Percentiles rank a stretch among this genome's conserved stretches.
phyloP scores from a whole-genome alignment of 2,888 invertebrate genomes.

The Unio delphinus region DNA sequence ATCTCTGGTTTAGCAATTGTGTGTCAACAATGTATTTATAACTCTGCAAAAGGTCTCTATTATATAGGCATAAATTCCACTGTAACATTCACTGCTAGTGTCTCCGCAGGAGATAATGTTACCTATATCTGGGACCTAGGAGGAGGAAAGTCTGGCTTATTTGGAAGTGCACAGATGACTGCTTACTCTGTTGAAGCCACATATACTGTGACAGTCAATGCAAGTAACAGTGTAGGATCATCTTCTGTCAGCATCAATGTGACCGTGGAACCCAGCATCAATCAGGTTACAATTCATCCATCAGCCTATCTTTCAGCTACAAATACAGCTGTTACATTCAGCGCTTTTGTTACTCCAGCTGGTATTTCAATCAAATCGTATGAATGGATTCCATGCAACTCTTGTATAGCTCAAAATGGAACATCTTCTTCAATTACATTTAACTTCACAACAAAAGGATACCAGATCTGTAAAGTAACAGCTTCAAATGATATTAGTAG shows the following conservation, averaged over 20 bases:
- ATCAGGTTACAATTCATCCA: background rate
- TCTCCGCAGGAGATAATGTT: conserved; percentile 29
- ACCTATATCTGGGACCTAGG: conserved; percentile 37
- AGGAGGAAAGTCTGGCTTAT: conserved; percentile 16
- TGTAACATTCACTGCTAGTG: conserved; percentile 26
- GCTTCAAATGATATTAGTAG: conserved; percentile 33
- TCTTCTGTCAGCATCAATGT: background rate
- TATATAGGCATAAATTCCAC: conserved; percentile 33
- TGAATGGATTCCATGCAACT: too few species aligned
- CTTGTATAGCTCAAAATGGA: background rate
- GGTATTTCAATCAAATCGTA: conserved; percentile 4
- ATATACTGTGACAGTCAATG: conserved; percentile 33
- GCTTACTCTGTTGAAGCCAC: conserved; percentile 18
- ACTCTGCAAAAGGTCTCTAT: conserved; percentile 13
- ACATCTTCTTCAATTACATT: conserved; percentile 9
- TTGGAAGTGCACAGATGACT: conserved; percentile 14
- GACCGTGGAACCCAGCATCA: too few species aligned
- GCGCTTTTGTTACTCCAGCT: conserved; percentile 9
- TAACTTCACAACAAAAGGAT: conserved; percentile 17
- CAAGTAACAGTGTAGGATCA: conserved; percentile 20
- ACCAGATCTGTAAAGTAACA: conserved; percentile 23
- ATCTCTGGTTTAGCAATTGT: conserved; percentile 32
- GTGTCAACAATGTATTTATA: conserved; percentile 25
- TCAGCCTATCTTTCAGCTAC: background rate
- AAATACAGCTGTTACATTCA: conserved; percentile 9